Percentiles rank a stretch among this genome's conserved stretches.
Conservation (phyloP, 2,797 vertebrate species). For the Melanotaenia pygmaea region DNA sequence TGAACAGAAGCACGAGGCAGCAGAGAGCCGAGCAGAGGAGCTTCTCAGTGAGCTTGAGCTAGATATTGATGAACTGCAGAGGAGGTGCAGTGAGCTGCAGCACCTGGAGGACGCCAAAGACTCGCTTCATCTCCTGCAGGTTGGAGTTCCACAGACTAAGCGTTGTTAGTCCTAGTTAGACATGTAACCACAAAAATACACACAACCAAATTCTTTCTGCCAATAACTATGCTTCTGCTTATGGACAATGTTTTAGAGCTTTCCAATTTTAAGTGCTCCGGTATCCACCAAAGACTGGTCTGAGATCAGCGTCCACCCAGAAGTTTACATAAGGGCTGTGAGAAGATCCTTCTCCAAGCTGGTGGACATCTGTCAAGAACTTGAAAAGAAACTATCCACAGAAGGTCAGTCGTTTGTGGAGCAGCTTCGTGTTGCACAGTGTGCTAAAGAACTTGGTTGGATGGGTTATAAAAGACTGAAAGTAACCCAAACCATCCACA, state of each 20-base stretch:
- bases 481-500: too few relatives aligned
- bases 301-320: slow-evolving; percentile 35
- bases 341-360: slow-evolving; percentile 50
- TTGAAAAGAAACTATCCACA: slow-evolving; percentile 33
- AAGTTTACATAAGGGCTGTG: slow-evolving; percentile 31
- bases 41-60: slow-evolving; percentile 43
- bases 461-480: too few relatives aligned
- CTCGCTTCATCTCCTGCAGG: slow-evolving; percentile 66
- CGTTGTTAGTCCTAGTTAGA: background rate
- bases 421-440: background rate
- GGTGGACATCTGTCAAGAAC: slow-evolving; percentile 39
- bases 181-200: background rate
- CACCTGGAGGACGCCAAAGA: slow-evolving; percentile 50
- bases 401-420: slow-evolving; percentile 49
- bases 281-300: slow-evolving; percentile 57
- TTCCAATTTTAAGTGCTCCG: slow-evolving; percentile 18
- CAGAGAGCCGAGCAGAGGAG: background rate
- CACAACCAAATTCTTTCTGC: background rate
- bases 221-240: background rate
- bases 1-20: slow-evolving; percentile 35
- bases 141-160: slow-evolving; percentile 9
- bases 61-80: slow-evolving; percentile 60
- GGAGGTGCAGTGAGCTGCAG: slow-evolving; percentile 47
- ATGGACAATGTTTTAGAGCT: slow-evolving; percentile 48
- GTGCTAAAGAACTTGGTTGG: background rate